A percentile compares a stretch with the other conserved stretches of the same genome.
These are phyloP conservation scores for Deladenus siricidicola DNA, from an alignment of 2,888 invertebrate species.

Conservation along the genomic window DNA sequence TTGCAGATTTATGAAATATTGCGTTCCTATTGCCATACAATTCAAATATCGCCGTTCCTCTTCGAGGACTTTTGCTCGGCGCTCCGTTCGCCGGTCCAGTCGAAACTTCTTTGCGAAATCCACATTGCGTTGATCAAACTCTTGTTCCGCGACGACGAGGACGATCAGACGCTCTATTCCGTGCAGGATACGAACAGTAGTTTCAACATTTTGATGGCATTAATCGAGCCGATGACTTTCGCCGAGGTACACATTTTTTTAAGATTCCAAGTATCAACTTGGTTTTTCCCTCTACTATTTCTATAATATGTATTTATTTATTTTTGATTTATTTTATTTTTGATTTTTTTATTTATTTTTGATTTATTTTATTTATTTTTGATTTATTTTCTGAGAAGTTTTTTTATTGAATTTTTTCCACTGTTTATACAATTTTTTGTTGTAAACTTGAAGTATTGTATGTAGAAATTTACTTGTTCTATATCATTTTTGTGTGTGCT, in stretches of 20 bases:
- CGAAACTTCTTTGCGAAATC: conserved; percentile 72
- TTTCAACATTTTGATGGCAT: conserved; percentile 81
- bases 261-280: neutral
- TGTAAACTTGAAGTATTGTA: too few relatives aligned
- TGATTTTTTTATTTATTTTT: too few relatives aligned
- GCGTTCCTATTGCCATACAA: conserved; percentile 74
- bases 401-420: too few relatives aligned
- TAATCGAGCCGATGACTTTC: conserved; percentile 91
- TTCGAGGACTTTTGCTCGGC: conserved; percentile 96
- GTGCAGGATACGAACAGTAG: conserved; percentile 91
- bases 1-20: conserved; percentile 78
- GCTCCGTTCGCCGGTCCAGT: conserved; percentile 74
- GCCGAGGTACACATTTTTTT: conserved; percentile 69
- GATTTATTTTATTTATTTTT: too few relatives aligned
- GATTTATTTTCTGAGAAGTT: too few relatives aligned
- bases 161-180: conserved; percentile 73
- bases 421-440: too few relatives aligned
- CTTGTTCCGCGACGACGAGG: conserved; percentile 77
- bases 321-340: conserved; percentile 7
- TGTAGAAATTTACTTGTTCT: too few relatives aligned
- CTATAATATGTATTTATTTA: neutral
- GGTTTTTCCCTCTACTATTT: too few relatives aligned
- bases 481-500: too few relatives aligned
- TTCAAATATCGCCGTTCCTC: conserved; percentile 81
- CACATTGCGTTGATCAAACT: conserved; percentile 88